Evolutionary conservation across 2,888 invertebrate genomes (phyloP).

Genomic region (Odontocolon sp.): DNA sequence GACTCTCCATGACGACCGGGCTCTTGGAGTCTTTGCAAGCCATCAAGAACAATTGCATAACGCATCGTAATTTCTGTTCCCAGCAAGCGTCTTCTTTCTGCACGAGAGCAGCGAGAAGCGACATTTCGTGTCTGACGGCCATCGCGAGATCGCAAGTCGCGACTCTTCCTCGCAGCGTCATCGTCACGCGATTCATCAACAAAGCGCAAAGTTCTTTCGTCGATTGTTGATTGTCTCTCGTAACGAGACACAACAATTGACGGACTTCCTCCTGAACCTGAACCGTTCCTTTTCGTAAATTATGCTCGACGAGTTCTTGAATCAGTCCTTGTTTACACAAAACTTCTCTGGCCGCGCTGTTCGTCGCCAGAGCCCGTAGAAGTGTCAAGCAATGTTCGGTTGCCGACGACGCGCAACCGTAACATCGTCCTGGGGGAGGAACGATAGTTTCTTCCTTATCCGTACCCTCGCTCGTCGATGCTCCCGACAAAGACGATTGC

Average conservation of each 20-base stretch:
- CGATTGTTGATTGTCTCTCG: slow-evolving; percentile 91
- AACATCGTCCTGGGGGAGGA: slow-evolving; percentile 86
- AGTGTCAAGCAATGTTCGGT: slow-evolving; percentile 97
- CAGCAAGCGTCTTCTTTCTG: slow-evolving; percentile 97
- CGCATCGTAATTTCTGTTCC: slow-evolving; percentile 94
- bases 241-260: slow-evolving; percentile 92
- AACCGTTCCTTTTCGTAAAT: slow-evolving; percentile 92
- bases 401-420: slow-evolving; percentile 94
- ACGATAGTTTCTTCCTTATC: slow-evolving; percentile 64
- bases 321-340: slow-evolving; percentile 93
- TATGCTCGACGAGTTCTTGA: slow-evolving; percentile 94
- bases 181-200: slow-evolving; percentile 92
- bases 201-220: slow-evolving; percentile 92
- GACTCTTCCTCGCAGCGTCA: slow-evolving; percentile 89
- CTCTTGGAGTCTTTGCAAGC: slow-evolving; percentile 89
- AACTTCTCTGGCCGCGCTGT: slow-evolving; percentile 87
- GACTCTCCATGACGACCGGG: slow-evolving; percentile 94
- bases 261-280: slow-evolving; percentile 95
- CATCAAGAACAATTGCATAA: slow-evolving; percentile 93
- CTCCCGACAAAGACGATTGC: slow-evolving; percentile 35
- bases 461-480: slow-evolving; percentile 53
- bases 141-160: slow-evolving; percentile 88
- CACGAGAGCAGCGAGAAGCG: slow-evolving; percentile 92
- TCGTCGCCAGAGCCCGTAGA: slow-evolving; percentile 93
- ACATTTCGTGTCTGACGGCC: slow-evolving; percentile 94